Evolutionary conservation across 2,888 invertebrate genomes (phyloP).

Genomic region (Caenorhabditis japonica): DNA sequence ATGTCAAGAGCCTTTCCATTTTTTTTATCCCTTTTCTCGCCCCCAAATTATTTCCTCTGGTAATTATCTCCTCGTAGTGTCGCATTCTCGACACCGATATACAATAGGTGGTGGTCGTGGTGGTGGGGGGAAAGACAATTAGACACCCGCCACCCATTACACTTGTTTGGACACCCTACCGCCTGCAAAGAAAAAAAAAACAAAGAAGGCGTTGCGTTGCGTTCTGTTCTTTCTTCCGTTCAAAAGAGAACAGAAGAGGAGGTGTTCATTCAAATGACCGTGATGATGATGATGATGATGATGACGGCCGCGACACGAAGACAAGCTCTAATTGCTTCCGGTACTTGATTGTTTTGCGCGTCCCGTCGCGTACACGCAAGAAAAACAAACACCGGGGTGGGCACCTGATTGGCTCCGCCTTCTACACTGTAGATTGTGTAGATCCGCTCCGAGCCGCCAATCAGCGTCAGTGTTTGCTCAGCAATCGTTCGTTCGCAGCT

Average conservation of each 20-base stretch:
- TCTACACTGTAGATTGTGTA: neutral
- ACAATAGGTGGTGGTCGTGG: slow-evolving; percentile 1
- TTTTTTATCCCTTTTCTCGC: neutral
- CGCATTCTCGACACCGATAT: neutral
- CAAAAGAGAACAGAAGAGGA: slow-evolving; percentile 7
- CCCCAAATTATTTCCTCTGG: slow-evolving; percentile 40
- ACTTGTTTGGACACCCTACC: slow-evolving; percentile 36
- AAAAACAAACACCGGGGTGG: slow-evolving; percentile 28
- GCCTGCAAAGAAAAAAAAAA: slow-evolving; percentile 12
- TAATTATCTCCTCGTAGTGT: too few species aligned
- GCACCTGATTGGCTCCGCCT: slow-evolving; percentile 11
- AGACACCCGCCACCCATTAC: slow-evolving; percentile 23
- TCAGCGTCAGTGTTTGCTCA: slow-evolving; percentile 29
- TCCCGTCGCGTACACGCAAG: too few species aligned
- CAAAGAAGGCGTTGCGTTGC: slow-evolving; percentile 44
- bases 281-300: slow-evolving; percentile 21
- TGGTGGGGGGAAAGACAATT: slow-evolving; percentile 16
- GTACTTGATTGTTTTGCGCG: slow-evolving; percentile 35
- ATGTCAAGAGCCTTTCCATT: slow-evolving; percentile 49
- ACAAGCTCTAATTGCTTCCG: slow-evolving; percentile 47
- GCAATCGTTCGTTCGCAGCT: slow-evolving; percentile 20
- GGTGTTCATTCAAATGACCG: slow-evolving; percentile 30
- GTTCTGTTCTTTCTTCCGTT: too few species aligned
- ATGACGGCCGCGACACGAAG: neutral
- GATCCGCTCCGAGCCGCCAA: slow-evolving; percentile 1